Conservation (phyloP, 2,797 vertebrate species). For the Pygocentrus nattereri region DNA sequence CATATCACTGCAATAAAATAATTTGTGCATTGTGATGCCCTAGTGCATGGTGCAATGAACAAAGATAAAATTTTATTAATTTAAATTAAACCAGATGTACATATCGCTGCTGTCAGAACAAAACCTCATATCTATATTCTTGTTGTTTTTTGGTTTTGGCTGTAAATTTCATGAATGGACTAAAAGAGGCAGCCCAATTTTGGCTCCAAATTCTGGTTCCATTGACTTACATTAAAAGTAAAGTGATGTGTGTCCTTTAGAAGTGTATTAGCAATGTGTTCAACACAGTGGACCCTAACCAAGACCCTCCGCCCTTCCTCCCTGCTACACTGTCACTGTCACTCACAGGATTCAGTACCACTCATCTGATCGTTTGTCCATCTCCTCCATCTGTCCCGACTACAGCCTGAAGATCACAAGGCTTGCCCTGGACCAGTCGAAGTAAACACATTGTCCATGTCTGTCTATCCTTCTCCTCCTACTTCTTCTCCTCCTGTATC, state of each 20-base stretch:
- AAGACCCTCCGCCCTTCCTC: slow-evolving; percentile 9
- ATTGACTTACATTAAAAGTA: too few relatives aligned
- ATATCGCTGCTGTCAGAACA: too few relatives aligned
- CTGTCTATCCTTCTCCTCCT: slow-evolving; percentile 14
- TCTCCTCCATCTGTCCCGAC: slow-evolving; percentile 81
- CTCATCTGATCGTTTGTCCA: slow-evolving; percentile 79
- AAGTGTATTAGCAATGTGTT: neutral
- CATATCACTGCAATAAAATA: too few relatives aligned
- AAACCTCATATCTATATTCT: too few relatives aligned
- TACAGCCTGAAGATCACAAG: slow-evolving; percentile 82
- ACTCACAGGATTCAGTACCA: slow-evolving; percentile 74
- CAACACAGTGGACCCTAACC: neutral
- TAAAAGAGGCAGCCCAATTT: too few relatives aligned
- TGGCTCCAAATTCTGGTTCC: too few relatives aligned
- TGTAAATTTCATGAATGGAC: too few relatives aligned
- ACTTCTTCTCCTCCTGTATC: slow-evolving; percentile 12
- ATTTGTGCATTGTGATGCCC: too few relatives aligned
- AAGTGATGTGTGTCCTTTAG: neutral
- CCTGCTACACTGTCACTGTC: slow-evolving; percentile 36
- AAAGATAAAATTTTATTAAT: too few relatives aligned
- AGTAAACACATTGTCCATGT: slow-evolving; percentile 65
- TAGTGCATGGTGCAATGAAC: too few relatives aligned
- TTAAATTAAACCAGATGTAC: neutral
- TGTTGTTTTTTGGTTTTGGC: too few relatives aligned
- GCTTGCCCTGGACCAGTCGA: slow-evolving; percentile 78